phyloP scores from a whole-genome alignment of 1,140 invertebrate species.

The Rhyacophila brunnea region DNA sequence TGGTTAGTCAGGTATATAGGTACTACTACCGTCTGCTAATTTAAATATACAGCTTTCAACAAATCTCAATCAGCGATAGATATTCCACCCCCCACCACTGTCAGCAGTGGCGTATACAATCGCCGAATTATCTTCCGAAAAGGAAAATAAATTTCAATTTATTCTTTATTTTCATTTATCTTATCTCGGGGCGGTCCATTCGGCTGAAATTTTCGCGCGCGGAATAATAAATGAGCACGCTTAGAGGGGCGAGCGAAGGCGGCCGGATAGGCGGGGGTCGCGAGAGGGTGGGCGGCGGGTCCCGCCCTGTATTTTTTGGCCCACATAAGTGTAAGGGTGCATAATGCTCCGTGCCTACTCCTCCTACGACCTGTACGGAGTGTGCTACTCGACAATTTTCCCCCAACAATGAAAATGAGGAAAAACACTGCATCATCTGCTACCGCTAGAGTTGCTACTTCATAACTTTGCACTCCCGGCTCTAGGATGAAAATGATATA shows the following conservation, averaged over 20 bases:
- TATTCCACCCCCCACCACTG: background rate
- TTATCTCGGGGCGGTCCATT: slow-evolving; percentile 17
- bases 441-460: too few species aligned
- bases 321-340: slow-evolving; percentile 30
- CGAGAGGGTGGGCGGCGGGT: slow-evolving; percentile 9
- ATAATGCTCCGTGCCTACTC: slow-evolving; percentile 12
- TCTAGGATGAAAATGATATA: too few species aligned
- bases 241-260: slow-evolving; percentile 10
- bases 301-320: slow-evolving; percentile 20
- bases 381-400: too few species aligned
- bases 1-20: too few species aligned
- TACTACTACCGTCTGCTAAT: too few species aligned
- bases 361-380: background rate
- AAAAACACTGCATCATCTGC: too few species aligned
- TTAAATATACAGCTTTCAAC: too few species aligned
- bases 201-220: slow-evolving; percentile 5
- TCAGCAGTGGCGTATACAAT: background rate
- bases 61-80: too few species aligned
- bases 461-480: too few species aligned
- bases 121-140: slow-evolving; percentile 3
- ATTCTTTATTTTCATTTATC: slow-evolving; percentile 32
- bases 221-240: slow-evolving; percentile 34
- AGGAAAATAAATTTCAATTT: slow-evolving; percentile 34
- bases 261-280: slow-evolving; percentile 13
- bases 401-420: too few species aligned